phyloP scores from a whole-genome alignment of 2,113 vertebrate species.

The Leptocoma aspasia region DNA sequence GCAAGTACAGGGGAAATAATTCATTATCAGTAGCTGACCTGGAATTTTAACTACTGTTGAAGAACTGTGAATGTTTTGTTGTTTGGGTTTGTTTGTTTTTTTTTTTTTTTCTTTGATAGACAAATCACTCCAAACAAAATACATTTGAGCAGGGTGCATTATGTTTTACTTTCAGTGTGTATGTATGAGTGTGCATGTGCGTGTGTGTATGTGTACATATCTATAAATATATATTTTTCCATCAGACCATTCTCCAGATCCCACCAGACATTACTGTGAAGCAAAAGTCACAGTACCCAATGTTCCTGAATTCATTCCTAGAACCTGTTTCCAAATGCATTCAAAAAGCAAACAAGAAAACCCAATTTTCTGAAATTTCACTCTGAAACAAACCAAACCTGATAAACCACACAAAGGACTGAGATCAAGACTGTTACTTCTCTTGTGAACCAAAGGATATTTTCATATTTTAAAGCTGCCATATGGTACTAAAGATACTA shows the following conservation, averaged over 20 bases:
- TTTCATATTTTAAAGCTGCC: conserved; percentile 64
- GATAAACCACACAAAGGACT: background rate
- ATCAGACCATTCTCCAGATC: conserved; percentile 17
- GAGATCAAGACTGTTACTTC: conserved; percentile 50
- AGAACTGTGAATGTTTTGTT: conserved; percentile 71
- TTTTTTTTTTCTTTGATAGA: conserved; percentile 59
- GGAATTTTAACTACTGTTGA: conserved; percentile 80
- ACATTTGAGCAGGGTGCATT: conserved; percentile 71
- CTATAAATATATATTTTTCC: conserved; percentile 44
- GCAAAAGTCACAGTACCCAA: conserved; percentile 31
- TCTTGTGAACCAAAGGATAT: conserved; percentile 72
- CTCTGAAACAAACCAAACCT: background rate
- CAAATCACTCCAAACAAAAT: conserved; percentile 78
- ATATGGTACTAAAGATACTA: conserved; percentile 70
- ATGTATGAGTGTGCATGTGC: background rate
- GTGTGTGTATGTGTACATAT: conserved; percentile 37
- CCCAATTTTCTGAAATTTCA: background rate
- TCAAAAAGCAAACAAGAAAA: conserved; percentile 12
- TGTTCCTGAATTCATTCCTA: conserved; percentile 20
- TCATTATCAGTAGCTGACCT: conserved; percentile 72
- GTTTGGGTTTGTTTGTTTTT: background rate
- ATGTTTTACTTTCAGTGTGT: conserved; percentile 37
- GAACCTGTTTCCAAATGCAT: background rate
- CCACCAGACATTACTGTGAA: conserved; percentile 39
- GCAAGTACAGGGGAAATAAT: conserved; percentile 77